A percentile compares a stretch with the other conserved stretches of the same genome.
These are phyloP conservation scores for Isotomurus palustris DNA, from an alignment of 2,888 invertebrate genomes.

Conservation along the genomic window DNA sequence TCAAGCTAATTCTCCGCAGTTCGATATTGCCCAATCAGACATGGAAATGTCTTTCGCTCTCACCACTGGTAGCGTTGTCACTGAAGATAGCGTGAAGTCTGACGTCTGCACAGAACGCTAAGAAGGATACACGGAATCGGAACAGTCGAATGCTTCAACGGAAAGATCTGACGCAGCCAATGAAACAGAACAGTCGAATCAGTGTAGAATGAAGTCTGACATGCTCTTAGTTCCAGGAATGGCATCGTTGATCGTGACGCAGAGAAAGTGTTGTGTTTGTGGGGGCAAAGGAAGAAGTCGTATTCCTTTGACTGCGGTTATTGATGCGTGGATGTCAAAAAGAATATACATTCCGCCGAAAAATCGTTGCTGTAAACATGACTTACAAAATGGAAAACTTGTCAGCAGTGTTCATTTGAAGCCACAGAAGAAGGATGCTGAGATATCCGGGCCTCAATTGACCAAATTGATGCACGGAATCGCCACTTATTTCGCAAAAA, in stretches of 20 bases:
- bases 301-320: not conserved
- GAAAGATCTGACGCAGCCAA: too few relatives aligned
- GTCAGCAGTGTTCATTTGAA: not conserved
- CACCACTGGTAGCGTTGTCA: too few relatives aligned
- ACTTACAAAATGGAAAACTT: not conserved
- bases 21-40: too few relatives aligned
- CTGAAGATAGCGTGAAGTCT: too few relatives aligned
- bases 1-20: too few relatives aligned
- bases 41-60: too few relatives aligned
- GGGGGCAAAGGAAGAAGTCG: not conserved
- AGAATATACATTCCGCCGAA: not conserved
- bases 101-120: too few relatives aligned
- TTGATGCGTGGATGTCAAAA: not conserved
- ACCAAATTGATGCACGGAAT: not conserved
- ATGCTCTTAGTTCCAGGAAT: not conserved
- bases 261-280: not conserved
- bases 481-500: too few relatives aligned
- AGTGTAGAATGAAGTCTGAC: not conserved
- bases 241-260: not conserved
- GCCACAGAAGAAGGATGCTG: not conserved
- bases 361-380: not conserved
- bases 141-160: too few relatives aligned
- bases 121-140: too few relatives aligned
- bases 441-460: not conserved
- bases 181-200: too few relatives aligned